phyloP scores from a whole-genome alignment of 2,888 invertebrate species.

The Metopia argyrocephala region DNA sequence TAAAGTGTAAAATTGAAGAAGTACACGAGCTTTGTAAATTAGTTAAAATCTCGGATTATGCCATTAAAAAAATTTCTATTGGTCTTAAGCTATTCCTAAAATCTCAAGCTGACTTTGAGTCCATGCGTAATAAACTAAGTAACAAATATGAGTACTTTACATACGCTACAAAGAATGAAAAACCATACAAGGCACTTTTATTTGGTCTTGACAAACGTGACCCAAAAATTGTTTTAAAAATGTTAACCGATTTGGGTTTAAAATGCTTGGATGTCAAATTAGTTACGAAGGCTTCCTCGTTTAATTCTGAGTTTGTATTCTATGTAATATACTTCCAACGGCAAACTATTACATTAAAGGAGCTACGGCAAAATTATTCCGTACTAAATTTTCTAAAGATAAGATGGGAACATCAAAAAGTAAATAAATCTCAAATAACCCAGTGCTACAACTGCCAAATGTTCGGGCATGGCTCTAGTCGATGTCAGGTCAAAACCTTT shows the following conservation, averaged over 20 bases:
- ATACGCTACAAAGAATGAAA: constrained; percentile 10
- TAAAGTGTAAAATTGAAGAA: too few species aligned
- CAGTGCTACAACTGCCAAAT: constrained; percentile 16
- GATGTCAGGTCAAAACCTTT: constrained; percentile 24
- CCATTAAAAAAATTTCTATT: constrained; percentile 24
- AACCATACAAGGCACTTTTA: constrained; percentile 9
- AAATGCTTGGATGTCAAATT: neutral
- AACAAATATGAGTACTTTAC: constrained; percentile 30
- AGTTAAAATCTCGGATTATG: constrained; percentile 1
- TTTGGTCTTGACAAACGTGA: constrained; percentile 11
- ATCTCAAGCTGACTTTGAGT: constrained; percentile 4
- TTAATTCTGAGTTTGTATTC: neutral
- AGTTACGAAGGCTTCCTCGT: neutral
- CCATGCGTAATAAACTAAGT: neutral
- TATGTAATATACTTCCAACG: constrained; percentile 9
- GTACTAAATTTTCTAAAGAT: neutral
- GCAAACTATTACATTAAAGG: constrained; percentile 13
- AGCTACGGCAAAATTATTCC: constrained; percentile 3
- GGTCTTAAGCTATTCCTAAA: constrained; percentile 26
- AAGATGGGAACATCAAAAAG: neutral
- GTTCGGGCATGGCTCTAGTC: neutral
- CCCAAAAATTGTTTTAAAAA: neutral
- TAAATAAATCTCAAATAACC: neutral
- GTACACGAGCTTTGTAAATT: too few species aligned
- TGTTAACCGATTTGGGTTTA: neutral